Evolutionary conservation across 2,888 invertebrate genomes (phyloP), one percentile per base, ranked within the genome.

Genomic region (Asteroscopus sphinx): DNA sequence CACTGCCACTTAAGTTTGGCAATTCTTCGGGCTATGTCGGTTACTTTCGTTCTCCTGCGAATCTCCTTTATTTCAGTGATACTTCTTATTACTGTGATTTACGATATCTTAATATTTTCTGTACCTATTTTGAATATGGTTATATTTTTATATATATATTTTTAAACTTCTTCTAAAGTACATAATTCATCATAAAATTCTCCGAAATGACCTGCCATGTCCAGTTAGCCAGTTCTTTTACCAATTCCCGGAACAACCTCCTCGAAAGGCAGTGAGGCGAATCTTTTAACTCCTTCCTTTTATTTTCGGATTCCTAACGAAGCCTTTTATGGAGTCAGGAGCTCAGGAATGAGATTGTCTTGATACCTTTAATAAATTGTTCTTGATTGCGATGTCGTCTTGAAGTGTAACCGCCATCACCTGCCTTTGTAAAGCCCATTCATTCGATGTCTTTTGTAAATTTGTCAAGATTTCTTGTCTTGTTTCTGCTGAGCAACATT

Each of bases 291-390:
- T 61, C 26, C 54, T 74, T 70, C 61, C 61, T 69, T 69, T 75
- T 70, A 64, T 69, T 77, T 73, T 75, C 57, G 54, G 62, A 69
- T 68, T 63, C 75, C 57, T 57, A 59, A 70, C 55, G 61, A 67
- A 63, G 56, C 63, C 62, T 63, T 67, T 58, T 63, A 61, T n/a
- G 61, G 57, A 68, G 59, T 48, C 46, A 57, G 68, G 58, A 60
- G 74, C 67, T 58, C 41, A 36, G 39, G 52, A 65, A 57, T 57
- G 28, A 73, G 77, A 76, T 67, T 8, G 62, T 53, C 40, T n/a
- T 37, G 62, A 76, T 75, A 76, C 44, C 59, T 70, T 56, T 64
- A 58, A 67, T 76, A 69, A 66, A 69, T 76, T 69, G 56, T 68
- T 65, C 54, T 63, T 68, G 68, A 76, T 68, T 76, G 62, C 60